Conservation (phyloP, 2,113 vertebrate genomes). For the Pogonocichla stellata region DNA sequence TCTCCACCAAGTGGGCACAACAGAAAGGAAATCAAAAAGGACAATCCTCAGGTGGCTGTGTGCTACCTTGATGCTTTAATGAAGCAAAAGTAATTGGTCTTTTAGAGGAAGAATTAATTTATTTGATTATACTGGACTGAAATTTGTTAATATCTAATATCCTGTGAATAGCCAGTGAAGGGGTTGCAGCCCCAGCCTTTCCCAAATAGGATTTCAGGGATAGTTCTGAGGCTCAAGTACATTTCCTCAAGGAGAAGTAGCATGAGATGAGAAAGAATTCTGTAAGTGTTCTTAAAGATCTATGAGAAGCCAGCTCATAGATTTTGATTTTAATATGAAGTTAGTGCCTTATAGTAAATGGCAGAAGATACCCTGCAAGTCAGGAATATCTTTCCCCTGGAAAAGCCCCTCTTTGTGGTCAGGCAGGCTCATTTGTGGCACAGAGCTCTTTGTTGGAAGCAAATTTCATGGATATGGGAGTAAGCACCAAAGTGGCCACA, state of each 20-base stretch:
- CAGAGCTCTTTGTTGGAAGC: neutral
- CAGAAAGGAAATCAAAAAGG: neutral
- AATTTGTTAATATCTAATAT: constrained; percentile 19
- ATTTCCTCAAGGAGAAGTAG: neutral
- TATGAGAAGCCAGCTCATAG: neutral
- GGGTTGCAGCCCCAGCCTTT: neutral
- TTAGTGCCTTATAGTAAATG: neutral
- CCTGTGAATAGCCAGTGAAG: neutral
- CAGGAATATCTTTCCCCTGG: neutral
- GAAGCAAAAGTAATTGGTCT: constrained; percentile 8
- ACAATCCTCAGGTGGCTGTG: neutral
- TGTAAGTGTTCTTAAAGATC: neutral
- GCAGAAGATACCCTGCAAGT: neutral
- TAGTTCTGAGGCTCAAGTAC: neutral
- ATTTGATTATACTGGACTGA: neutral
- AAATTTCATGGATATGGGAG: neutral
- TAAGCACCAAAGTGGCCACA: accelerated
- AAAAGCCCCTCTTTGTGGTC: accelerated
- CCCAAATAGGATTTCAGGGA: neutral
- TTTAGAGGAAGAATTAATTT: constrained; percentile 38
- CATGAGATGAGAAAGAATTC: neutral
- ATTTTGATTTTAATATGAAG: neutral
- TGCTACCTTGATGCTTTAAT: neutral
- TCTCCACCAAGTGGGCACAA: neutral
- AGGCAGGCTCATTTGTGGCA: neutral